phyloP scores from a whole-genome alignment of 1,140 invertebrate species.

The Sarcophaga bullata region DNA sequence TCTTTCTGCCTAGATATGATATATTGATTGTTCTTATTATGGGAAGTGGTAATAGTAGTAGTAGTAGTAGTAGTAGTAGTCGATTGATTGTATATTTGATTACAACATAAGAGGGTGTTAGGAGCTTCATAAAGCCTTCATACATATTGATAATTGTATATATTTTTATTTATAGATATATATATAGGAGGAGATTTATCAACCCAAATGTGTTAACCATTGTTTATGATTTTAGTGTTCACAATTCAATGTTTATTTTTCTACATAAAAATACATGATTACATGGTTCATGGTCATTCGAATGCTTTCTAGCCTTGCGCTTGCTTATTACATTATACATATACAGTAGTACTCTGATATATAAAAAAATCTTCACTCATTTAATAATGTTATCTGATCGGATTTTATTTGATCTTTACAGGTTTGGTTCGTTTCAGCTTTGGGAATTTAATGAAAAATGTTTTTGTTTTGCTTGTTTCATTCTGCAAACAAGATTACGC shows the following conservation, averaged over 20 bases:
- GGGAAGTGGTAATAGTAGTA: conserved; percentile 15
- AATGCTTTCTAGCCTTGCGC: conserved; percentile 12
- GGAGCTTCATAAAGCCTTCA: conserved; percentile 25
- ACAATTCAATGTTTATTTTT: background rate
- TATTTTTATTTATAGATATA: background rate
- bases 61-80: conserved; percentile 10
- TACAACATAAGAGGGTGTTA: conserved; percentile 25
- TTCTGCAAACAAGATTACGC: background rate
- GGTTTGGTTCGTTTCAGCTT: background rate
- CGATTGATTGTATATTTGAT: conserved; percentile 7
- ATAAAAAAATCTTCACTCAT: conserved; percentile 20
- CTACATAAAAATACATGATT: conserved; percentile 3
- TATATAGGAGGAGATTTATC: conserved; percentile 17
- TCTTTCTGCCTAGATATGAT: background rate
- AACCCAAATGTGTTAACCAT: background rate
- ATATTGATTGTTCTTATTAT: background rate
- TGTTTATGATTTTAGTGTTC: background rate
- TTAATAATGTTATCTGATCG: background rate
- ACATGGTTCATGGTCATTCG: conserved; percentile 2
- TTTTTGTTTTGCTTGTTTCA: background rate
- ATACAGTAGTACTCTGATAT: conserved; percentile 1
- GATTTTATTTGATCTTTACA: background rate
- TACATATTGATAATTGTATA: background rate
- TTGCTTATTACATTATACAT: background rate
- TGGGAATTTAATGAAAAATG: conserved; percentile 18